A percentile compares a stretch with the other conserved stretches of the same genome.
Evolutionary conservation across 2,888 invertebrate species (phyloP).

Genomic region (Trachelus stipa): DNA sequence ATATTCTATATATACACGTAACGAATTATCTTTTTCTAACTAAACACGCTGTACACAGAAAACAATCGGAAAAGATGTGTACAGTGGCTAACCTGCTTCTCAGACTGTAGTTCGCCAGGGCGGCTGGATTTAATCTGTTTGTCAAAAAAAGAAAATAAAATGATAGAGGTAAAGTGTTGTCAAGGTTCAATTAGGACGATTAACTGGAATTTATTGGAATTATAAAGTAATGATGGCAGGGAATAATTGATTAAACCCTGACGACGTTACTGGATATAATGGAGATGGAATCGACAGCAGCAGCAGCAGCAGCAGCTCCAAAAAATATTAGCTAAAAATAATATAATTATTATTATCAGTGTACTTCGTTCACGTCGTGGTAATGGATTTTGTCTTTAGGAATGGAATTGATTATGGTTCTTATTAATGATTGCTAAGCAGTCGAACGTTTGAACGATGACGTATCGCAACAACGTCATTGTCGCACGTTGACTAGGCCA

Average conservation of each 20-base stretch:
- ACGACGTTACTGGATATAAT: conserved; percentile 33
- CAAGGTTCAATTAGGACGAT: not conserved
- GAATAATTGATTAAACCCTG: conserved; percentile 29
- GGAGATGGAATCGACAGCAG: conserved; percentile 41
- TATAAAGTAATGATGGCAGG: not conserved
- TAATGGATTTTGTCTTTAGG: not conserved
- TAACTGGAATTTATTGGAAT: not conserved
- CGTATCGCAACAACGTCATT: not conserved
- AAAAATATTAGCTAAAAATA: conserved; percentile 38
- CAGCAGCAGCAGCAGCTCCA: conserved; percentile 41
- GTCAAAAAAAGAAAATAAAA: conserved; percentile 71
- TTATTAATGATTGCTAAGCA: conserved; percentile 2
- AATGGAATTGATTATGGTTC: not conserved
- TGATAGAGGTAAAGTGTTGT: conserved; percentile 32
- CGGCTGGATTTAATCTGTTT: conserved; percentile 78
- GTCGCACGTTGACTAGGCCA: not conserved
- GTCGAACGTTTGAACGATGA: not conserved
- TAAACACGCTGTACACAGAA: conserved; percentile 2
- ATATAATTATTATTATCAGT: conserved; percentile 13
- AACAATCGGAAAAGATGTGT: not conserved
- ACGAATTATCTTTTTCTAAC: not conserved
- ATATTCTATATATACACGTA: conserved; percentile 1
- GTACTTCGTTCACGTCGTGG: not conserved
- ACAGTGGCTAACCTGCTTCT: conserved; percentile 76
- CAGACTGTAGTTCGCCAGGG: conserved; percentile 81